Evolutionary conservation across 1,140 invertebrate species (phyloP).

Genomic region (Hirudo medicinalis): DNA sequence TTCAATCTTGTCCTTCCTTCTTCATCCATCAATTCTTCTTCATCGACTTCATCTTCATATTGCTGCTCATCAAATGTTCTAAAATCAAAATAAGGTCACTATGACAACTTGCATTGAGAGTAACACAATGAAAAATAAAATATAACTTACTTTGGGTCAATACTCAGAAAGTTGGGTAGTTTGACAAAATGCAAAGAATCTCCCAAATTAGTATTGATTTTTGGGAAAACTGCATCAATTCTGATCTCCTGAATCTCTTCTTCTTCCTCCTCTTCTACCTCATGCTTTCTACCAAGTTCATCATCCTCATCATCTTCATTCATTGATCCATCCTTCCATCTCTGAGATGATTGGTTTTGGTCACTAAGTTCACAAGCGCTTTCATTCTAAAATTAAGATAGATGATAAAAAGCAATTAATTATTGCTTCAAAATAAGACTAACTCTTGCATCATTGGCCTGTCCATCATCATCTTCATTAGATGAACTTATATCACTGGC

Average conservation of each 20-base stretch:
- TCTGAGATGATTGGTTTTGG: slow-evolving; percentile 28
- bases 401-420: background rate
- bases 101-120: background rate
- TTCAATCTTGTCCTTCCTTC: slow-evolving; percentile 63
- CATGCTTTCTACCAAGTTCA: slow-evolving; percentile 25
- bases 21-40: slow-evolving; percentile 93
- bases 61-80: slow-evolving; percentile 83
- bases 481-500: slow-evolving; percentile 70
- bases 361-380: slow-evolving; percentile 11
- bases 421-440: slow-evolving; percentile 21
- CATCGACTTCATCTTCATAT: slow-evolving; percentile 98
- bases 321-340: slow-evolving; percentile 43
- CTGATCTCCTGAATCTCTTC: slow-evolving; percentile 70
- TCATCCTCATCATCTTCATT: slow-evolving; percentile 34
- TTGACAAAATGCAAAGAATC: slow-evolving; percentile 69
- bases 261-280: slow-evolving; percentile 30
- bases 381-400: background rate
- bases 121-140: background rate
- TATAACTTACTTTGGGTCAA: slow-evolving; percentile 39
- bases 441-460: slow-evolving; percentile 43
- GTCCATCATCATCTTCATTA: slow-evolving; percentile 34
- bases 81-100: slow-evolving; percentile 22
- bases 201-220: slow-evolving; percentile 79
- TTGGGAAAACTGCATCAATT: slow-evolving; percentile 90
- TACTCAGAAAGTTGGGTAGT: slow-evolving; percentile 46